These are phyloP conservation scores for Morinoia aosen DNA, from an alignment of 2,888 invertebrate genomes.

Conservation along the genomic window DNA sequence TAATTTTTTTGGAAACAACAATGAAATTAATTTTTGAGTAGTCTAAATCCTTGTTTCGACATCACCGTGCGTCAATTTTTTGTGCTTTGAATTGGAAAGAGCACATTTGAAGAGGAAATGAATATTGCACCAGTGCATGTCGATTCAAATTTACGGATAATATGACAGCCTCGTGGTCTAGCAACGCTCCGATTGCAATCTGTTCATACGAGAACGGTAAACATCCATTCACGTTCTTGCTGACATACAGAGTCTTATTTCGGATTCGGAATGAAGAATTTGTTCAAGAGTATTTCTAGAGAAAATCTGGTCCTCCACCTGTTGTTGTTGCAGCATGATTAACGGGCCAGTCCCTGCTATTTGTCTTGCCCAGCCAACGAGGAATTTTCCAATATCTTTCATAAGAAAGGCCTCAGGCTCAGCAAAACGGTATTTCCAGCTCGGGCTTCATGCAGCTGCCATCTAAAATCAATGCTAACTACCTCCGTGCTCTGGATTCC, in stretches of 20 bases:
- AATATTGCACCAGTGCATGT: neutral
- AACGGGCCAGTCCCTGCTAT: neutral
- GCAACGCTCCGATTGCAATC: neutral
- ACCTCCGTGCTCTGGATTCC: neutral
- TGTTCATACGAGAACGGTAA: neutral
- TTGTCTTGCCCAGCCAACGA: neutral
- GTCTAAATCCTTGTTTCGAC: too few species aligned
- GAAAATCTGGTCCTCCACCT: neutral
- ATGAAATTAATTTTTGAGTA: too few species aligned
- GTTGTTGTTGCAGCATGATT: neutral
- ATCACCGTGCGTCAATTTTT: neutral
- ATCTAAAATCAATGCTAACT: neutral
- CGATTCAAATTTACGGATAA: neutral
- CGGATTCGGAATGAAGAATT: neutral
- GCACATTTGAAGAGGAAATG: neutral
- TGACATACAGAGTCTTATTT: neutral
- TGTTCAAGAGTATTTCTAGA: neutral
- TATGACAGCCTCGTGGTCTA: neutral
- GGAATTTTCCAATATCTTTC: neutral
- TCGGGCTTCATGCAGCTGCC: neutral
- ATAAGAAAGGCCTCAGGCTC: neutral
- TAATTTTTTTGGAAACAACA: too few species aligned
- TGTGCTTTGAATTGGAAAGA: neutral
- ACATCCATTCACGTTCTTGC: neutral
- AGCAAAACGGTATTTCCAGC: neutral